Percentiles rank a stretch among this genome's conserved stretches.
phyloP scores from a whole-genome alignment of 1,140 invertebrate species.

The Dreissena polymorpha region DNA sequence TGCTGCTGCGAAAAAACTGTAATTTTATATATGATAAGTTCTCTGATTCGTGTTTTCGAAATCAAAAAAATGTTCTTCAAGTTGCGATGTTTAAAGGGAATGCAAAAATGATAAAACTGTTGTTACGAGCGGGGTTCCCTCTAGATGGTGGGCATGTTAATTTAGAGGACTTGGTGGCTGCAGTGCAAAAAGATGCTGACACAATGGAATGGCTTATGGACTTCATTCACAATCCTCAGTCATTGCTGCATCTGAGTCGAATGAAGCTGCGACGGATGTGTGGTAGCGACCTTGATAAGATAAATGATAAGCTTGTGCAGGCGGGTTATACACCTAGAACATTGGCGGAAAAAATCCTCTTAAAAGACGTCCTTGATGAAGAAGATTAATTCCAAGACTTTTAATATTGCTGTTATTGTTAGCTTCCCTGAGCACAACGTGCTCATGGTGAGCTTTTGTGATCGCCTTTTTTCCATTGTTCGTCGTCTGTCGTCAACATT shows the following conservation, averaged over 20 bases:
- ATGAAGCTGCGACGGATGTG: constrained; percentile 6
- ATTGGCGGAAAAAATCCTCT: constrained; percentile 23
- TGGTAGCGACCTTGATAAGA: background rate
- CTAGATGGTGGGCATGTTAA: background rate
- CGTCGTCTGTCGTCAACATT: too few relatives aligned
- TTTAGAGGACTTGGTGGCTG: background rate
- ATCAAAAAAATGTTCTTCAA: constrained; percentile 29
- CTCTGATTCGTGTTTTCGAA: constrained; percentile 13
- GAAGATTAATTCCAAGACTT: background rate
- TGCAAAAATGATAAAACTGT: constrained; percentile 34
- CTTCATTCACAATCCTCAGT: constrained; percentile 28
- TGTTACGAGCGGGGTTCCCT: constrained; percentile 27
- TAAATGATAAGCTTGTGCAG: constrained; percentile 2
- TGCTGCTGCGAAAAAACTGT: constrained; percentile 36
- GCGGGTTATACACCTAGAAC: constrained; percentile 16
- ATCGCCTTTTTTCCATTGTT: too few relatives aligned
- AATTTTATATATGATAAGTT: background rate
- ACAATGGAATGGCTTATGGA: constrained; percentile 40
- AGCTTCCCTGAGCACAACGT: too few relatives aligned
- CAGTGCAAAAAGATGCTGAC: constrained; percentile 18
- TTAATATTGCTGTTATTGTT: constrained; percentile 12
- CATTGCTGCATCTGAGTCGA: constrained; percentile 29
- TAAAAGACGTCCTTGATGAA: constrained; percentile 31
- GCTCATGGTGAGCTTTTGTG: too few relatives aligned
- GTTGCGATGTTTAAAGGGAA: constrained; percentile 18